These are phyloP conservation scores for Athene cunicularia DNA, from an alignment of 2,113 vertebrate species.

Conservation along the genomic window DNA sequence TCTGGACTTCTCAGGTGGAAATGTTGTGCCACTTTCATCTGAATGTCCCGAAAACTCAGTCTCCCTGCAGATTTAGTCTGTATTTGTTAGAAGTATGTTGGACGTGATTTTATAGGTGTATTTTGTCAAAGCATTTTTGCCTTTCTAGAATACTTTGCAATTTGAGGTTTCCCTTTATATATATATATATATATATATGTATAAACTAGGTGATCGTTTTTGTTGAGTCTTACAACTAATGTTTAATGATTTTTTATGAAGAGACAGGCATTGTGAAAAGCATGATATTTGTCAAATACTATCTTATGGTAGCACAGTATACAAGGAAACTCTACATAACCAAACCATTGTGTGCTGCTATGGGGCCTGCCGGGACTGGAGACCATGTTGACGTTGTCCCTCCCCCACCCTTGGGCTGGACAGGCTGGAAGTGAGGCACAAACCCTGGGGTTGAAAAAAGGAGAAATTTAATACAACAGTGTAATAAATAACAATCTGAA, in stretches of 20 bases:
- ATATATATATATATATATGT: too few relatives aligned
- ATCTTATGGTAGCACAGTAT: not conserved
- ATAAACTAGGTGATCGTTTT: not conserved
- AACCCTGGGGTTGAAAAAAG: too few relatives aligned
- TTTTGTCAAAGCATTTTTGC: not conserved
- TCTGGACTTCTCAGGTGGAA: not conserved
- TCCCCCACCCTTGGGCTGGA: too few relatives aligned
- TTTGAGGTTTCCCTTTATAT: not conserved
- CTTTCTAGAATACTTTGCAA: not conserved
- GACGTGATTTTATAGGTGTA: not conserved
- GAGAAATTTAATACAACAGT: too few relatives aligned
- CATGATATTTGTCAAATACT: not conserved
- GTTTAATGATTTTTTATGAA: not conserved
- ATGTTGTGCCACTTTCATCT: not conserved
- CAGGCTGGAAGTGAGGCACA: too few relatives aligned
- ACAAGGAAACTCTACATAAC: not conserved
- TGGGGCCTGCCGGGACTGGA: too few relatives aligned
- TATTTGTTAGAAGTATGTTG: not conserved
- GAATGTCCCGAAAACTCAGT: not conserved
- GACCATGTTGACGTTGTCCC: too few relatives aligned
- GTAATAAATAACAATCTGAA: too few relatives aligned
- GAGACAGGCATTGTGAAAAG: not conserved
- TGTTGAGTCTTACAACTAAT: not conserved
- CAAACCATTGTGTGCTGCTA: not conserved
- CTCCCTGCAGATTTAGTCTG: not conserved